A percentile compares a stretch with the other conserved stretches of the same genome.
These are phyloP conservation scores for Parascotia fuliginaria DNA, from an alignment of 2,888 invertebrate genomes.

Conservation along the genomic window DNA sequence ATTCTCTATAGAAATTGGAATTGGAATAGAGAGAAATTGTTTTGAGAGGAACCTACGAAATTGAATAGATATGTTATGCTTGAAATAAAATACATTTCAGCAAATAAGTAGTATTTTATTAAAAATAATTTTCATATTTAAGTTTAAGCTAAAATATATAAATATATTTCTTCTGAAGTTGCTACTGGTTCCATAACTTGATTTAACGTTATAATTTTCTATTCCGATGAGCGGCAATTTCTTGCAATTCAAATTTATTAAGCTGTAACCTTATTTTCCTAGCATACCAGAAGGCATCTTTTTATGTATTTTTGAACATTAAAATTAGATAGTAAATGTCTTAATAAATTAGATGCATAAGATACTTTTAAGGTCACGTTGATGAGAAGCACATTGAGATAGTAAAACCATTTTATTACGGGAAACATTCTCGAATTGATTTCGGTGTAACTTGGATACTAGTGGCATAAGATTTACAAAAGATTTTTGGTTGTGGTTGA, in stretches of 20 bases:
- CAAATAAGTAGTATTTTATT: too few species aligned
- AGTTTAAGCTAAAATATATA: background rate
- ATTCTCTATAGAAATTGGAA: constrained; percentile 22
- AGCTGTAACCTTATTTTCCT: constrained; percentile 21
- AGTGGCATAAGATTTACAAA: constrained; percentile 29
- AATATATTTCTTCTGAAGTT: background rate
- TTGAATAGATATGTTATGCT: background rate
- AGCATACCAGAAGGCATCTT: constrained; percentile 13
- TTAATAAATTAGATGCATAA: constrained; percentile 72
- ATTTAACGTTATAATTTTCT: constrained; percentile 14
- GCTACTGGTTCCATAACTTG: constrained; percentile 14
- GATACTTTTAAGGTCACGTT: constrained; percentile 67
- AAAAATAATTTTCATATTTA: too few species aligned
- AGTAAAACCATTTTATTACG: constrained; percentile 75
- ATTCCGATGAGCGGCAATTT: constrained; percentile 8
- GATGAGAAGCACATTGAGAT: constrained; percentile 75
- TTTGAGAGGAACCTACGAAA: background rate
- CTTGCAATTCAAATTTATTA: constrained; percentile 13
- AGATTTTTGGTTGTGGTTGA: constrained; percentile 35
- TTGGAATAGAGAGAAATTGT: constrained; percentile 6
- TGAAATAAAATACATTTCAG: too few species aligned
- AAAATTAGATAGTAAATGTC: constrained; percentile 75
- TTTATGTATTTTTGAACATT: constrained; percentile 55
- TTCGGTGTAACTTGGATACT: constrained; percentile 43
- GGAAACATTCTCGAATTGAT: constrained; percentile 69